Percentiles rank a stretch among this genome's conserved stretches.
Evolutionary conservation across 2,797 vertebrate species (phyloP).

Genomic region (Buceros bicornis): DNA sequence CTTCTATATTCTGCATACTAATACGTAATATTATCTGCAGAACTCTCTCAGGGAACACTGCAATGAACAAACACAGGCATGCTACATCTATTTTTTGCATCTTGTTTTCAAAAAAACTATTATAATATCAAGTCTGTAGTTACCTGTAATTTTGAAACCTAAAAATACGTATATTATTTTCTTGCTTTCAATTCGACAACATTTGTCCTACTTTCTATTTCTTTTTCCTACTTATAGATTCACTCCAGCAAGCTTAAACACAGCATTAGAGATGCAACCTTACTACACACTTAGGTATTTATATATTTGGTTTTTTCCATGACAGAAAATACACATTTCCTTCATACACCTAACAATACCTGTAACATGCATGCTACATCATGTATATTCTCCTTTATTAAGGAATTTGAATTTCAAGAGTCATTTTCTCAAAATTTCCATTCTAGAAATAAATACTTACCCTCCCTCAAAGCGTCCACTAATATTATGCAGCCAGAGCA

Average conservation of each 20-base stretch:
- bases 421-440: neutral
- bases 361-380: accelerated
- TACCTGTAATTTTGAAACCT: neutral
- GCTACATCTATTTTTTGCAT: neutral
- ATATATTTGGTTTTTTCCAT: neutral
- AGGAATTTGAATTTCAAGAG: neutral
- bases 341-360: neutral
- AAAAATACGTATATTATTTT: neutral
- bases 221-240: neutral
- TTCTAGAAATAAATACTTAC: neutral
- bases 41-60: neutral
- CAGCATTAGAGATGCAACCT: neutral
- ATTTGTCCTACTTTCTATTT: neutral
- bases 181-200: neutral
- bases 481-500: neutral
- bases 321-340: neutral
- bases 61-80: neutral
- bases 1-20: neutral
- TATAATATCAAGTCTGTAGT: neutral
- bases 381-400: neutral
- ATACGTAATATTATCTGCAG: neutral
- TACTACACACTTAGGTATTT: neutral
- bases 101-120: neutral
- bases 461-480: neutral
- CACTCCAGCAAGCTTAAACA: neutral